Base-by-base conservation (phyloP, 1,140 invertebrate genomes). In the Triops longicaudatus region DNA sequence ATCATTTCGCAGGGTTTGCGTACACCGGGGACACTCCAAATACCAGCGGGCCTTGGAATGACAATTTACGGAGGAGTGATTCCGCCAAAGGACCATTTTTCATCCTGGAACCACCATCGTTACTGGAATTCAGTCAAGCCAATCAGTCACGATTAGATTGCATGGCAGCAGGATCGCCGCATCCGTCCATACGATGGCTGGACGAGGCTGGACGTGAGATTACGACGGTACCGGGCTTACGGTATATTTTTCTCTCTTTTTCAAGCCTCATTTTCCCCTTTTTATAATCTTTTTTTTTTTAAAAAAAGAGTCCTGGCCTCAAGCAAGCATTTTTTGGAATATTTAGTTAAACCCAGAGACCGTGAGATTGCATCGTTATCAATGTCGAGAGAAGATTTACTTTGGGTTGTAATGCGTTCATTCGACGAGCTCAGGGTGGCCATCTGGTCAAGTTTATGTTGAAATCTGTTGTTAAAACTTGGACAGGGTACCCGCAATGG, bases 101-200 rank as follows among this genome's bases (percentile, higher is more conserved):
- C 50, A 63, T 63, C 22, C 50, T 63, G 50, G 50, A 63, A 63
- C 50, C 50, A 63, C 50, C 50, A 22, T 22, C 50, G 7, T 63
- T 63, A 22, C 50, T 63, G 50, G 50, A 63, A 63, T 63, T 63
- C 22, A 63, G 50, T 63, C 50, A 63, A 63, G 50, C 50, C 50
- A 63, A 63, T 63, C 50, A 63, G 50, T 63, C 50, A 63, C 50
- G 50, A 63, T 63, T 63, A 63, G 50, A 63, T 63, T 63, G 50
- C 50, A 63, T 63, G 50, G 50, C 50, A 63, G 50, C 50, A 10
- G 50, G 50, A 4, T 63, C n/a, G 50, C 50, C 50, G 50, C 50
- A 63, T 63, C 50, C 50, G 14, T 63, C 50, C 50, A 63, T 63
- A 63, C 50, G 50, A 63, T 63, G 50, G 50, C 50, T 63, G 50